phyloP scores from a whole-genome alignment of 1,140 invertebrate species.

The Tyrophagus putrescentiae region DNA sequence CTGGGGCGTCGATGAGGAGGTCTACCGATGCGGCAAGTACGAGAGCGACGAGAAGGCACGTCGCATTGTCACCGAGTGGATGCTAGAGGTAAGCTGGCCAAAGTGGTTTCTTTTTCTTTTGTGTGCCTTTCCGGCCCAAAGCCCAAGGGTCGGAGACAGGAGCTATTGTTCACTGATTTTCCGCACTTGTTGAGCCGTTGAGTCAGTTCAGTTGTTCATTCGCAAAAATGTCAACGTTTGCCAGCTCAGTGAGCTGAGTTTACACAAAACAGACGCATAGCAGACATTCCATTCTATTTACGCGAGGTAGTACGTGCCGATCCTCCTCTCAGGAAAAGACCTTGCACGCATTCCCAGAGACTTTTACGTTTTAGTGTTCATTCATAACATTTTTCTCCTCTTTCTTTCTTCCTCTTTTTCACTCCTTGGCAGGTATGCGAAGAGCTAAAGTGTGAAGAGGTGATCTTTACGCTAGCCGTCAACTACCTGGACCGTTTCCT shows the following conservation, averaged over 20 bases:
- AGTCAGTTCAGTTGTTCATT: too few species aligned
- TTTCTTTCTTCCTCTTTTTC: constrained; percentile 27
- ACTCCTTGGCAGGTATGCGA: constrained; percentile 59
- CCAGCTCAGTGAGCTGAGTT: background rate
- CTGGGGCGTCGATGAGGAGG: constrained; percentile 44
- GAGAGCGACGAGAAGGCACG: constrained; percentile 78
- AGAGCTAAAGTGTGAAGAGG: constrained; percentile 73
- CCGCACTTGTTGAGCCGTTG: too few species aligned
- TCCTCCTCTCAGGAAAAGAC: background rate
- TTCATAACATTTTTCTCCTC: constrained; percentile 26
- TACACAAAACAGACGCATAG: background rate
- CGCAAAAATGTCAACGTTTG: too few species aligned
- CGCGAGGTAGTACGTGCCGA: too few species aligned
- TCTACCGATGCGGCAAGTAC: constrained; percentile 62
- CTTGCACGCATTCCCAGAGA: background rate
- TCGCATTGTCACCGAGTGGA: constrained; percentile 81
- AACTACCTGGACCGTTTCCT: constrained; percentile 86
- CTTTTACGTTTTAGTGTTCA: background rate
- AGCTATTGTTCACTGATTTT: too few species aligned
- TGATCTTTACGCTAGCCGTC: constrained; percentile 74
- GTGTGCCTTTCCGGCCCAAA: too few species aligned
- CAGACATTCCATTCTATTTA: too few species aligned
- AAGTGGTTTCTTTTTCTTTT: background rate
- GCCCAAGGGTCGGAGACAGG: too few species aligned
- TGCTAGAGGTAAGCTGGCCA: constrained; percentile 62